Percentiles rank a stretch among this genome's conserved stretches.
Evolutionary conservation across 2,888 invertebrate species (phyloP).

Genomic region (Enchytraeus crypticus): DNA sequence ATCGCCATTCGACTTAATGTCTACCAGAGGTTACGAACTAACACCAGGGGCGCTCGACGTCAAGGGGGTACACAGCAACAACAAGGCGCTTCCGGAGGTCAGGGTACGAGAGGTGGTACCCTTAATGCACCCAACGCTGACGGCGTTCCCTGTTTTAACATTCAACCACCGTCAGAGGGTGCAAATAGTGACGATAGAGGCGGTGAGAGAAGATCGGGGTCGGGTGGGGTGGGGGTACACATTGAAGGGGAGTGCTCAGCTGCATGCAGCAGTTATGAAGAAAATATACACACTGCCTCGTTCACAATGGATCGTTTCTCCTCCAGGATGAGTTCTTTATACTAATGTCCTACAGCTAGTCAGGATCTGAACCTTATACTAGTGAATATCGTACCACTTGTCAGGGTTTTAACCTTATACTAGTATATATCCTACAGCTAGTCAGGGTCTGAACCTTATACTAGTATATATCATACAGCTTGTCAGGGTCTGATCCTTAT

Average conservation of each 20-base stretch:
- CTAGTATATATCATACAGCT: too few species aligned
- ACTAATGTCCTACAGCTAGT: too few species aligned
- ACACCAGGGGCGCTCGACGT: neutral
- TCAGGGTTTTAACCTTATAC: too few species aligned
- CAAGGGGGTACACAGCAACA: neutral
- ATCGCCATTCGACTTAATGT: conserved; percentile 20
- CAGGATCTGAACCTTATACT: too few species aligned
- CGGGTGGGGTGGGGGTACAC: neutral
- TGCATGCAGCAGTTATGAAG: too few species aligned
- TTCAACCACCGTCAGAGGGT: conserved; percentile 5
- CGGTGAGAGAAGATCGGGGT: neutral
- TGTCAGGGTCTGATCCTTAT: too few species aligned
- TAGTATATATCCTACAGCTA: too few species aligned
- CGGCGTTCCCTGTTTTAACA: neutral
- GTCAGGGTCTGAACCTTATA: too few species aligned
- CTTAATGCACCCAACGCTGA: too few species aligned
- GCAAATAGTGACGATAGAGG: neutral
- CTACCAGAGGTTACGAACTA: neutral
- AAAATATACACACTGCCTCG: neutral
- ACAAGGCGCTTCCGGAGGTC: too few species aligned
- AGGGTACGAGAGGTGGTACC: too few species aligned
- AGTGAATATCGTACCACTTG: too few species aligned
- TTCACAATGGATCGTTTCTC: neutral
- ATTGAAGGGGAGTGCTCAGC: neutral
- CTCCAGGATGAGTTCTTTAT: neutral